Percentiles rank a stretch among this genome's conserved stretches.
phyloP scores from a whole-genome alignment of 2,113 vertebrate genomes.

The Notothenia rossii region DNA sequence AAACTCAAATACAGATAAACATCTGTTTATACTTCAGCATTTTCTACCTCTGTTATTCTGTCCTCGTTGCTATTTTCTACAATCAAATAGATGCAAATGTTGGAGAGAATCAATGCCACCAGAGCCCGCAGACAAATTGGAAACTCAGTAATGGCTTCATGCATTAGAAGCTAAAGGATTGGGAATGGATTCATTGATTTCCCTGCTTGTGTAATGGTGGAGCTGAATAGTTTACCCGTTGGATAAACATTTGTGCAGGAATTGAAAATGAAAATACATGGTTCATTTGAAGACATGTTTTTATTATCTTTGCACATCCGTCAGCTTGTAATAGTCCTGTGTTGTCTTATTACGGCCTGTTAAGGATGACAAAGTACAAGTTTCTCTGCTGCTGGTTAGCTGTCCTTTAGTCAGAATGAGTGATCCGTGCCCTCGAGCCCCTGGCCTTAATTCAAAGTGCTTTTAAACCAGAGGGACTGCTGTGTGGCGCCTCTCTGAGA shows the following conservation, averaged over 20 bases:
- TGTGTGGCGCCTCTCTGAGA: constrained; percentile 11
- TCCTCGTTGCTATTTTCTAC: not conserved
- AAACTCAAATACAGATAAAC: no score
- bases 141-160: constrained; percentile 51
- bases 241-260: constrained; percentile 12
- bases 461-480: constrained; percentile 48
- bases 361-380: constrained; percentile 32
- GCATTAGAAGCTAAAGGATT: constrained; percentile 35
- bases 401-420: constrained; percentile 37
- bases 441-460: constrained; percentile 51
- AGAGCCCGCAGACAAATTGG: constrained; percentile 44
- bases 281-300: not conserved
- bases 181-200: constrained; percentile 49
- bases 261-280: not conserved
- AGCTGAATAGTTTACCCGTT: not conserved
- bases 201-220: not conserved
- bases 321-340: not conserved
- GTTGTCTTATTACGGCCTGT: constrained; percentile 6
- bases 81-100: constrained; percentile 21
- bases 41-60: not conserved
- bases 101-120: not conserved
- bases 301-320: not conserved
- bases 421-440: constrained; percentile 32
- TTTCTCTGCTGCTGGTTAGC: constrained; percentile 22
- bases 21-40: not conserved